phyloP scores from a whole-genome alignment of 2,113 vertebrate genomes.

The Heterochromis multidens region DNA sequence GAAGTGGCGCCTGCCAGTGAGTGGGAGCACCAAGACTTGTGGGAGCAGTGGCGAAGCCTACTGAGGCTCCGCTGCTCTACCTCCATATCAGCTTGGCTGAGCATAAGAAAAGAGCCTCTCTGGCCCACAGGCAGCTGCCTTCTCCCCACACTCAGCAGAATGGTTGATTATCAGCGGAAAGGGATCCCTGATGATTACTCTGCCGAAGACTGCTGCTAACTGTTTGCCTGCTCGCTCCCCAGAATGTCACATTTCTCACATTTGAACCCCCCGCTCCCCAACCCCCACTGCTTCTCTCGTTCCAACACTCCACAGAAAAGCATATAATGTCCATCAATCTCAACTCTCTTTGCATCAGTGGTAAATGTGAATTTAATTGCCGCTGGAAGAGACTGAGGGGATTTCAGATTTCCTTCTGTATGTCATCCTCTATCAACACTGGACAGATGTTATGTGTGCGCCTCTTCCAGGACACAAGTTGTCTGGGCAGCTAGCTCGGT shows the following conservation, averaged over 20 bases:
- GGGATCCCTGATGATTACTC: slow-evolving; percentile 69
- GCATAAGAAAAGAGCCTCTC: slow-evolving; percentile 49
- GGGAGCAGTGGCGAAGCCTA: slow-evolving; percentile 11
- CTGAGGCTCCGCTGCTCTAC: slow-evolving; percentile 21
- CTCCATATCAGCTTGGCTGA: slow-evolving; percentile 58
- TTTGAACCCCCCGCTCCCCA: not conserved
- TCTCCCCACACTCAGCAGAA: slow-evolving; percentile 62
- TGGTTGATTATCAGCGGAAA: slow-evolving; percentile 67
- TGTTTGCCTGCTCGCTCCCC: slow-evolving; percentile 41
- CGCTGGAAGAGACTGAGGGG: slow-evolving; percentile 36
- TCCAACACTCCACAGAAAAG: slow-evolving; percentile 4
- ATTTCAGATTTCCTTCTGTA: slow-evolving; percentile 43
- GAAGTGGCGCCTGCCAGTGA: slow-evolving; percentile 39
- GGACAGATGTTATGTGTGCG: slow-evolving; percentile 35
- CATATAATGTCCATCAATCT: slow-evolving; percentile 56
- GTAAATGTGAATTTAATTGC: slow-evolving; percentile 74
- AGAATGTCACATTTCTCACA: slow-evolving; percentile 55
- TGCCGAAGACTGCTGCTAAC: slow-evolving; percentile 54
- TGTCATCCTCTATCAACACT: slow-evolving; percentile 57
- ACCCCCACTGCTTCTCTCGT: not conserved
- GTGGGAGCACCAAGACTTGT: not conserved
- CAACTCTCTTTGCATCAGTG: slow-evolving; percentile 38
- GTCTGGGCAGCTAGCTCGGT: not conserved
- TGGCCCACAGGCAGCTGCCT: slow-evolving; percentile 68
- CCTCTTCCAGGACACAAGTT: slow-evolving; percentile 13